Conservation (phyloP, 1,140 invertebrate genomes). For the Coelopa frigida region DNA sequence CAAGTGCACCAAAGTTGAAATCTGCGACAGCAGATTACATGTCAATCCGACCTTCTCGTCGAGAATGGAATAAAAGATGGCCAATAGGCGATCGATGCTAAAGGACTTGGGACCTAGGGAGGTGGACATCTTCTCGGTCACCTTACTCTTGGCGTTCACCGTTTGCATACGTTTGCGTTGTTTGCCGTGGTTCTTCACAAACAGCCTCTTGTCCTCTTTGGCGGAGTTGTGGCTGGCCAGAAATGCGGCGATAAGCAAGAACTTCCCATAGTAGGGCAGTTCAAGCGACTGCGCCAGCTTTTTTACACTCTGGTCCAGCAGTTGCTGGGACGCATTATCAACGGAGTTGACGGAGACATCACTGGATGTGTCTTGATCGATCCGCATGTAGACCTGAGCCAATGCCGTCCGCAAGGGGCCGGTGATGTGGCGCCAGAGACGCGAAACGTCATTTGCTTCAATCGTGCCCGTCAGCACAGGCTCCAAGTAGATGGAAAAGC, state of each 20-base stretch:
- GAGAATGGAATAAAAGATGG: constrained; percentile 87
- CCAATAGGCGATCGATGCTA: constrained; percentile 72
- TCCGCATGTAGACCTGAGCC: constrained; percentile 69
- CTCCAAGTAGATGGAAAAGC: constrained; percentile 67
- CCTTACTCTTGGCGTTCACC: constrained; percentile 50
- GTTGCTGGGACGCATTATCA: not conserved
- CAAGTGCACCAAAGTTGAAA: constrained; percentile 66
- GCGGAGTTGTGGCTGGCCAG: constrained; percentile 84
- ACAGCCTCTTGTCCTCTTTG: constrained; percentile 75
- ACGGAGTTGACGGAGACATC: not conserved
- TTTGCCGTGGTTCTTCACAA: constrained; percentile 66
- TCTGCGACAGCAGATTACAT: constrained; percentile 71
- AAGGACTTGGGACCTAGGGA: constrained; percentile 73
- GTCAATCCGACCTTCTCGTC: constrained; percentile 77
- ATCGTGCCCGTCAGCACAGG: constrained; percentile 58
- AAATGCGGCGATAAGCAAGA: constrained; percentile 79
- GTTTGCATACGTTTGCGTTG: constrained; percentile 53
- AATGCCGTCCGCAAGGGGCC: constrained; percentile 66
- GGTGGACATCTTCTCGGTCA: constrained; percentile 50
- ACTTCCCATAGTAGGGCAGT: constrained; percentile 83
- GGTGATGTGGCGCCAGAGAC: constrained; percentile 71
- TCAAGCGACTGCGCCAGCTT: constrained; percentile 59
- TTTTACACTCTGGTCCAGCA: constrained; percentile 28
- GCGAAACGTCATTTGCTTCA: constrained; percentile 54
- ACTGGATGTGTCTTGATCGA: too few species aligned